Percentiles rank a stretch among this genome's conserved stretches.
Evolutionary conservation across 2,113 vertebrate genomes (phyloP).

Genomic region (Daboia siamensis): DNA sequence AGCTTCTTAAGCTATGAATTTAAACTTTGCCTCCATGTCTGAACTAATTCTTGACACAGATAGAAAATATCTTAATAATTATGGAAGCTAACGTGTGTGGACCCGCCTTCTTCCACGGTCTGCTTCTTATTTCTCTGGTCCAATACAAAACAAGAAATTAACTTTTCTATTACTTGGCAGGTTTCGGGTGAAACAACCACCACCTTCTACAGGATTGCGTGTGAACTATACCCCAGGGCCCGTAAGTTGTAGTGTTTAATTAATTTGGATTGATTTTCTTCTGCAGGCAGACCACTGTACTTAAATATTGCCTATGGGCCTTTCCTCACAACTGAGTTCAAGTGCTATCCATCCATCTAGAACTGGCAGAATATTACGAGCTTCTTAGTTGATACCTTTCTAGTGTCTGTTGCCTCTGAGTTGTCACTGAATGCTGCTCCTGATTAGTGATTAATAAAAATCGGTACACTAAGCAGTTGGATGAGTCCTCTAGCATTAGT

Average conservation of each 20-base stretch:
- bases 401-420: not conserved
- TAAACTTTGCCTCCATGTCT: not conserved
- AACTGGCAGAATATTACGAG: not conserved
- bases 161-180: slow-evolving; percentile 62
- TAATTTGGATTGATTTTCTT: not conserved
- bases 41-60: not conserved
- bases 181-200: slow-evolving; percentile 85
- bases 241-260: slow-evolving; percentile 67
- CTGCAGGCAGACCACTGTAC: not conserved
- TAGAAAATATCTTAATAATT: not conserved
- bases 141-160: not conserved
- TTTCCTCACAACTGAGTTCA: not conserved
- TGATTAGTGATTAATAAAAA: not conserved
- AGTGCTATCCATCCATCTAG: not conserved
- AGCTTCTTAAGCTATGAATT: not conserved
- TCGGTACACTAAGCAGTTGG: not conserved
- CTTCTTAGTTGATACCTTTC: not conserved
- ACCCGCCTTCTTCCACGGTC: not conserved
- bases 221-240: slow-evolving; percentile 81
- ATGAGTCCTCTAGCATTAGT: not conserved
- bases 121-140: slow-evolving; percentile 4
- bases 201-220: slow-evolving; percentile 75
- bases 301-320: not conserved
- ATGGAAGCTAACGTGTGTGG: not conserved
- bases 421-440: not conserved